Base-by-base conservation (phyloP, 2,797 vertebrate genomes). In the Enoplosus armatus region DNA sequence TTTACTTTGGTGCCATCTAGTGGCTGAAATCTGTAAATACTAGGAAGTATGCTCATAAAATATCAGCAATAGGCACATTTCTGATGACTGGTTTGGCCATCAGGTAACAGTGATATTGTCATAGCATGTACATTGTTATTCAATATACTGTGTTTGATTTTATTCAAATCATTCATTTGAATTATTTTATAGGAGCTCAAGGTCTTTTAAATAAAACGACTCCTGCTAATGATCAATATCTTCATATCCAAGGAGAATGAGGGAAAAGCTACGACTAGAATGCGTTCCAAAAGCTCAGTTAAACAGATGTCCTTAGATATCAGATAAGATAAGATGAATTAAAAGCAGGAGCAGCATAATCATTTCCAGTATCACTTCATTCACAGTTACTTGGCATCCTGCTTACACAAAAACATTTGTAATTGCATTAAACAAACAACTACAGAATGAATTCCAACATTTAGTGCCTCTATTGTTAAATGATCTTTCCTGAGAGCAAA, bases 1-100 rank as follows among this genome's bases (percentile, higher is more conserved):
- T 65, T 56, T 65, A 77, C 81, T 74, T 69, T 86, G 74, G 43
- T 73, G 77, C 61, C 90, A 91, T 89, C 92, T 89, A 75, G 85
- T 87, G 91, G 83, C 5, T 0, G 7, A 26, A 22, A 54, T 45
- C 1, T 59, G 64, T 54, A 84, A 79, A 12, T 66, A 54, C 39
- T 39, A 60, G 7, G n/a, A 54, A 7, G 5, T 4, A 8, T 48
- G 22, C 15, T 35, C 4, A 6, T 6, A 8, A 39, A 24, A n/a
- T 22, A 15, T 37, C 5, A 66, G 9, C 5, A 10, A n/a, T 0
- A 20, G 1, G 26, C 27, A 43, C 10, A 31, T 14, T 3, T 26
- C 3, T 24, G n/a, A 27, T 48, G 33, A 43, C 16, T 29, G 16
- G n/a, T 48, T 54, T 51, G 8, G 45, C 33, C 54, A 20, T 51